Base-by-base conservation (phyloP, 2,113 vertebrate species). In the Rhegmatorhina hoffmannsi region DNA sequence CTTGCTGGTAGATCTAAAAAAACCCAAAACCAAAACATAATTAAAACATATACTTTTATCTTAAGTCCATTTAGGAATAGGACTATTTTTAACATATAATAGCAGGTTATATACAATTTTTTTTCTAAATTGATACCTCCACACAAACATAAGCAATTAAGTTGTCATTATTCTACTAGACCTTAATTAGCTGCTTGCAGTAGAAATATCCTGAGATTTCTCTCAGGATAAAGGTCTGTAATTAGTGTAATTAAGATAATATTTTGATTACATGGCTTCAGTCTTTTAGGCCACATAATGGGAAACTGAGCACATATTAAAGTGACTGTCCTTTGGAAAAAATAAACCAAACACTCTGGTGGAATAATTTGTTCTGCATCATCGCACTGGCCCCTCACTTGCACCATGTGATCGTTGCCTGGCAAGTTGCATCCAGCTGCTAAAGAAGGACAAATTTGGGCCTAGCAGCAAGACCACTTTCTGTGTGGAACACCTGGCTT, bases 171-270 rank as follows among this genome's bases (percentile, higher is more conserved):
- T 80, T 94, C 92, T 92, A 64, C 79, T 73, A 96, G 83, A 88
- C 66, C 84, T 89, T 97, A 97, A 97, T 97, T 97, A 97, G 84
- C 90, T 56, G 44, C 46, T 96, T 44, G 52, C 95, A 92, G 95
- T 96, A 95, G 89, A 89, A 93, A 90, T 74, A 94, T 67, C 92
- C 84, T 82, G 90, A 93, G 86, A 92, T 92, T 95, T 90, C 87
- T 94, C 80, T 84, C 91, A 73, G 58, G 91, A 49, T 85, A 93
- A 95, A 43, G 92, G 60, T 75, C 89, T 84, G 73, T 95, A 96
- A 97, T 97, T 97, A 97, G 73, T 73, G 84, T 90, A 97, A 97
- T 97, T 97, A 92, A 94, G 91, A 94, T 90, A 97, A 96, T 95
- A 95, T 94, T 95, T 96, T 94, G 74, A 97, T 97, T 95, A 95